Evolutionary conservation across 35 echinoderm and acorn worm genomes (phyloP).

Genomic region (Lytechinus variegatus): DNA sequence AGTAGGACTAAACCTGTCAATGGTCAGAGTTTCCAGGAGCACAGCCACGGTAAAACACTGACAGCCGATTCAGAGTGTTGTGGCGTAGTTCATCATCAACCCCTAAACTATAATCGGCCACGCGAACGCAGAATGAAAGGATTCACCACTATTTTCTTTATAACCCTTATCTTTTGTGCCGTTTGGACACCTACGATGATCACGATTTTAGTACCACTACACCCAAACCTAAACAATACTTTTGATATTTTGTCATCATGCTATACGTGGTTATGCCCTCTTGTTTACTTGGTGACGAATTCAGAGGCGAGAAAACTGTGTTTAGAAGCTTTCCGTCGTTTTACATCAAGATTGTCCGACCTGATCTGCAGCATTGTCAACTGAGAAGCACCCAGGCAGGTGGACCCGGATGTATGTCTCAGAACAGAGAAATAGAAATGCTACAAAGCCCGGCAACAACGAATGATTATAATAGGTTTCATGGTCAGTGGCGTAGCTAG

Average conservation of each 20-base stretch:
- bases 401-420: too few species aligned
- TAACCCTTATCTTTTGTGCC: not conserved
- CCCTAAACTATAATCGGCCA: not conserved
- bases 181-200: not conserved
- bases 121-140: not conserved
- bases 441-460: too few species aligned
- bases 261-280: not conserved
- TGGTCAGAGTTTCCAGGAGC: not conserved
- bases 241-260: not conserved
- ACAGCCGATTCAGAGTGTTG: not conserved
- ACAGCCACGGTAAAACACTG: not conserved
- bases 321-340: not conserved
- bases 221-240: not conserved
- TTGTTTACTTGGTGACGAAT: not conserved
- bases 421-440: too few species aligned
- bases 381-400: too few species aligned
- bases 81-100: not conserved
- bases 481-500: too few species aligned
- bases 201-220: not conserved
- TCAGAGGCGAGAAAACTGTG: not conserved
- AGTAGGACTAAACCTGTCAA: not conserved
- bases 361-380: too few species aligned
- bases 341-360: too few species aligned
- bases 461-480: too few species aligned
- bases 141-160: not conserved